These are phyloP conservation scores for Morinoia aosen DNA, from an alignment of 2,888 invertebrate genomes.

Conservation along the genomic window DNA sequence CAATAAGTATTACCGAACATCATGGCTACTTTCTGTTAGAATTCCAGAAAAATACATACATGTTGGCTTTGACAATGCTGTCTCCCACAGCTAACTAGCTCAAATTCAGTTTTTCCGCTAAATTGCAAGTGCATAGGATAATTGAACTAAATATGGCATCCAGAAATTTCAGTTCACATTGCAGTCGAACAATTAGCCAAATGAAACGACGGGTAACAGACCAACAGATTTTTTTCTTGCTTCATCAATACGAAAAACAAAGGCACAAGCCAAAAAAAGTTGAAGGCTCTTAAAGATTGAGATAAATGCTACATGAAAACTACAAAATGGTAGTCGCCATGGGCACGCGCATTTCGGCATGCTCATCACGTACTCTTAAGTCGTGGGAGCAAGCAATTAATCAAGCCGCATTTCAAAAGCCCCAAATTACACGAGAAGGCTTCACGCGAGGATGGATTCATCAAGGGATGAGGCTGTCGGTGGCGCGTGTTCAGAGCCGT, in stretches of 20 bases:
- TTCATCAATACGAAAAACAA: neutral
- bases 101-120: neutral
- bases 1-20: neutral
- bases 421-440: neutral
- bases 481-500: neutral
- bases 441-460: neutral
- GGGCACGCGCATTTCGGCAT: neutral
- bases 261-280: neutral
- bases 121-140: neutral
- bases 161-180: no score
- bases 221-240: neutral
- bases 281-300: neutral
- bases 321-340: neutral
- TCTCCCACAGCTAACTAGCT: neutral
- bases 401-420: neutral
- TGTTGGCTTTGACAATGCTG: neutral
- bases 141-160: neutral
- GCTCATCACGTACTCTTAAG: neutral
- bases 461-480: neutral
- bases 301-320: neutral
- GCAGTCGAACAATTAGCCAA: no score
- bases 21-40: neutral
- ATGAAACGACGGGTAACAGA: neutral
- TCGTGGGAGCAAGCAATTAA: neutral
- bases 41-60: neutral